Conservation (phyloP, 2,888 invertebrate genomes). For the Nipponacmea schrenckii region DNA sequence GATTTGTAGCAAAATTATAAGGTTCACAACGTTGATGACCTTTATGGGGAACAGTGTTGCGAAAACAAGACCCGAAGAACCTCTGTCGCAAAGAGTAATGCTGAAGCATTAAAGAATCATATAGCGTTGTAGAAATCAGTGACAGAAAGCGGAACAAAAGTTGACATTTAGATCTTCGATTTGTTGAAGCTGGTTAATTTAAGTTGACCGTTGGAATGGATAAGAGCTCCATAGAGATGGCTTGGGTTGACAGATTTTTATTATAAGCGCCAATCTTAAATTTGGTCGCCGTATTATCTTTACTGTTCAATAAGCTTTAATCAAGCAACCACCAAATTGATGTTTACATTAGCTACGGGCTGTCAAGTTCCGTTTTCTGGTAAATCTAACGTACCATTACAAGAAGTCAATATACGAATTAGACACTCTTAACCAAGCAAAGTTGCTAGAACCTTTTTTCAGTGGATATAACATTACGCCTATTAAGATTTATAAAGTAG, state of each 20-base stretch:
- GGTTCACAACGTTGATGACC: too few relatives aligned
- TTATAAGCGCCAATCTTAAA: constrained; percentile 13
- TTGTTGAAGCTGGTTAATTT: constrained; percentile 1
- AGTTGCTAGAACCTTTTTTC: too few relatives aligned
- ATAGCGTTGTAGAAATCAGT: too few relatives aligned
- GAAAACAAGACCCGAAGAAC: too few relatives aligned
- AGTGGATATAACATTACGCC: too few relatives aligned
- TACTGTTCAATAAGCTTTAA: constrained; percentile 29
- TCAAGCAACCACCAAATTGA: constrained; percentile 29
- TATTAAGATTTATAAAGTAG: too few relatives aligned
- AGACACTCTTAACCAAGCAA: too few relatives aligned
- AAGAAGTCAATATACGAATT: too few relatives aligned
- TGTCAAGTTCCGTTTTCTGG: constrained; percentile 25
- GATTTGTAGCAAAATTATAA: too few relatives aligned
- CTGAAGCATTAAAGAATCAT: too few relatives aligned
- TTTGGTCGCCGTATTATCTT: constrained; percentile 28
- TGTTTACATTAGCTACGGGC: constrained; percentile 34
- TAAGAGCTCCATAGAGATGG: constrained; percentile 9
- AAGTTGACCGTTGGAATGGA: constrained; percentile 7
- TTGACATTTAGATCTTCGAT: neutral
- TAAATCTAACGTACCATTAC: neutral
- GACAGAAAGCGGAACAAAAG: neutral
- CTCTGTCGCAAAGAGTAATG: too few relatives aligned
- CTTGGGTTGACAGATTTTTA: constrained; percentile 21
- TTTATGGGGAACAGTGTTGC: too few relatives aligned